Conservation (phyloP, 2,888 invertebrate genomes). For the Gari tellinella region DNA sequence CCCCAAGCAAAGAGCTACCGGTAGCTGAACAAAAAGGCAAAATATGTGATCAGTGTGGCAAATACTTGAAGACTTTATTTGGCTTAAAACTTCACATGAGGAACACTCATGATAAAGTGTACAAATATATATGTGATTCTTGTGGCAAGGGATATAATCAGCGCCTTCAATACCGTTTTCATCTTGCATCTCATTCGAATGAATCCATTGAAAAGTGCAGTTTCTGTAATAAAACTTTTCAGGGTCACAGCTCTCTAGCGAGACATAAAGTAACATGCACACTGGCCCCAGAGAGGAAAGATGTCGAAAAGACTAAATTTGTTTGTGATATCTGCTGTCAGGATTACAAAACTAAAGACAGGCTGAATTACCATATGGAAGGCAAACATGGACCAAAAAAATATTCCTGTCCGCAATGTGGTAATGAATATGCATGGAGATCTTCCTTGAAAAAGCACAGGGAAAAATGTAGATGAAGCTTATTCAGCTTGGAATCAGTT, state of each 20-base stretch:
- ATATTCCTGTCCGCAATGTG: neutral
- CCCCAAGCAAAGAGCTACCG: no score
- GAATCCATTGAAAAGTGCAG: neutral
- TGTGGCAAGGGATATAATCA: slow-evolving; percentile 3
- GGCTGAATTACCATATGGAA: neutral
- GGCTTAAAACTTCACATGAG: slow-evolving; percentile 10
- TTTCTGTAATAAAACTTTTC: slow-evolving; percentile 1
- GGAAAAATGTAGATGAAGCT: no score
- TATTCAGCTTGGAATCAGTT: no score
- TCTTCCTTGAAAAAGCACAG: neutral
- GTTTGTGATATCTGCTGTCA: neutral
- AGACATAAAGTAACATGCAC: slow-evolving; percentile 3
- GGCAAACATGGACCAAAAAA: slow-evolving; percentile 6
- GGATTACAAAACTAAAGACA: neutral
- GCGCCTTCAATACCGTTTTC: neutral
- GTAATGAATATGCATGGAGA: slow-evolving; percentile 7
- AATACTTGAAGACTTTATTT: slow-evolving; percentile 8
- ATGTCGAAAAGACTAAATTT: slow-evolving; percentile 1
- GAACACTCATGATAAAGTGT: neutral
- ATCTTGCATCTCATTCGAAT: neutral
- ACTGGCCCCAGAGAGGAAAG: neutral
- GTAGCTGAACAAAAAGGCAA: no score
- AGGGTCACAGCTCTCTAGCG: neutral
- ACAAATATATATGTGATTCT: neutral
- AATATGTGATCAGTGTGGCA: slow-evolving; percentile 9